A percentile compares a stretch with the other conserved stretches of the same genome.
Evolutionary conservation across 1,140 invertebrate genomes (phyloP).

Genomic region (Caenorhabditis briggsae): DNA sequence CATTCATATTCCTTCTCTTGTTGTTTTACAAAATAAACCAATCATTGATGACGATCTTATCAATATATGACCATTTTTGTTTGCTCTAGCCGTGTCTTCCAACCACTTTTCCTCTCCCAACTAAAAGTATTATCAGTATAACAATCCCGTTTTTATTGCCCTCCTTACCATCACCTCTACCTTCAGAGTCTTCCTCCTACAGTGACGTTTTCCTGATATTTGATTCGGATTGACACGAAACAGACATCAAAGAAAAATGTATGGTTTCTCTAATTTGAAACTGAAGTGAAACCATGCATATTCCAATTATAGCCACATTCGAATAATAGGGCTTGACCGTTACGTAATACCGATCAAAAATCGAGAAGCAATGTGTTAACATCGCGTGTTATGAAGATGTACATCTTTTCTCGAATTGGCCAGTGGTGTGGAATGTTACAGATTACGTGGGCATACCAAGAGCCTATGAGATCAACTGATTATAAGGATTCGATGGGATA

Average conservation of each 20-base stretch:
- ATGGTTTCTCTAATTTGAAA: slow-evolving; percentile 10
- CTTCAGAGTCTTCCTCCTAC: too few species aligned
- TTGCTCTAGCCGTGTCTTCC: neutral
- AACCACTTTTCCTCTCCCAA: neutral
- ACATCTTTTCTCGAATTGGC: too few species aligned
- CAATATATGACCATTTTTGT: slow-evolving; percentile 9
- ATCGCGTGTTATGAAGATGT: too few species aligned
- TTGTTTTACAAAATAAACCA: neutral
- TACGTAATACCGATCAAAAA: neutral
- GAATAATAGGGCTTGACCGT: slow-evolving; percentile 3
- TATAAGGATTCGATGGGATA: too few species aligned
- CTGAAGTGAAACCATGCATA: neutral
- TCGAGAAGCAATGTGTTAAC: neutral
- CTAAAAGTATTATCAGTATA: neutral
- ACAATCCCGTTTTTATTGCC: slow-evolving; percentile 28
- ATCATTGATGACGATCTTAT: slow-evolving; percentile 19
- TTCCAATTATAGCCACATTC: slow-evolving; percentile 22
- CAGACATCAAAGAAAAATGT: neutral
- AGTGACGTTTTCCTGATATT: neutral
- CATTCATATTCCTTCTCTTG: neutral
- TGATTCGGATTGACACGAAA: neutral
- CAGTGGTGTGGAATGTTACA: too few species aligned
- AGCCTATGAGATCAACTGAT: too few species aligned
- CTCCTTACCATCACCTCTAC: neutral
- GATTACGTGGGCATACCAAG: too few species aligned